Conservation (phyloP, 2,888 invertebrate genomes). For the Serripes groenlandicus region DNA sequence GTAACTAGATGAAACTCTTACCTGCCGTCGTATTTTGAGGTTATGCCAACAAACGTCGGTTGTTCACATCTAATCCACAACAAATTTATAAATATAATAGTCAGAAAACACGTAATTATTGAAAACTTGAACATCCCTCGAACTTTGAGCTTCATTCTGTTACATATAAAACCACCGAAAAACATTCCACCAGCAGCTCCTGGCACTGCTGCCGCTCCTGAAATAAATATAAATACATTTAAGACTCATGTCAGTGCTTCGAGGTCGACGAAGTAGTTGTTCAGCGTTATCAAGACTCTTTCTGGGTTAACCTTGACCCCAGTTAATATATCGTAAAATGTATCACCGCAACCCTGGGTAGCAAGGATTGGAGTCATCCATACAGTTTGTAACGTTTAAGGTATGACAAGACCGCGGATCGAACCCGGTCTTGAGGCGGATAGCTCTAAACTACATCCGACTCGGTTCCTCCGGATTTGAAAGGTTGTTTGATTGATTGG, state of each 20-base stretch:
- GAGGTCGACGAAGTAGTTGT: not conserved
- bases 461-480: too few relatives aligned
- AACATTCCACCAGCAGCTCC: slow-evolving; percentile 83
- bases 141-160: slow-evolving; percentile 78
- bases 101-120: slow-evolving; percentile 71
- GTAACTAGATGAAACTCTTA: slow-evolving; percentile 23
- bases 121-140: slow-evolving; percentile 78
- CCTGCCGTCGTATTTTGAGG: slow-evolving; percentile 58
- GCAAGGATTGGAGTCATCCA: not conserved
- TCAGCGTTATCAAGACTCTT: not conserved
- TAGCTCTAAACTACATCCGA: too few relatives aligned
- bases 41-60: slow-evolving; percentile 74
- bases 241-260: not conserved
- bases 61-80: slow-evolving; percentile 78
- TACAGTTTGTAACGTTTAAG: not conserved
- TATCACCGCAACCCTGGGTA: too few relatives aligned
- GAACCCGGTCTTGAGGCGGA: too few relatives aligned
- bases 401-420: too few relatives aligned
- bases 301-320: not conserved
- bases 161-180: slow-evolving; percentile 81
- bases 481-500: too few relatives aligned
- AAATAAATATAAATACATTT: not conserved
- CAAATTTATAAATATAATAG: slow-evolving; percentile 65
- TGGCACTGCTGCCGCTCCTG: slow-evolving; percentile 82
- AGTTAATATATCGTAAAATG: not conserved